Conservation (phyloP, 2,888 invertebrate genomes). For the Pharmacophagus antenor region DNA sequence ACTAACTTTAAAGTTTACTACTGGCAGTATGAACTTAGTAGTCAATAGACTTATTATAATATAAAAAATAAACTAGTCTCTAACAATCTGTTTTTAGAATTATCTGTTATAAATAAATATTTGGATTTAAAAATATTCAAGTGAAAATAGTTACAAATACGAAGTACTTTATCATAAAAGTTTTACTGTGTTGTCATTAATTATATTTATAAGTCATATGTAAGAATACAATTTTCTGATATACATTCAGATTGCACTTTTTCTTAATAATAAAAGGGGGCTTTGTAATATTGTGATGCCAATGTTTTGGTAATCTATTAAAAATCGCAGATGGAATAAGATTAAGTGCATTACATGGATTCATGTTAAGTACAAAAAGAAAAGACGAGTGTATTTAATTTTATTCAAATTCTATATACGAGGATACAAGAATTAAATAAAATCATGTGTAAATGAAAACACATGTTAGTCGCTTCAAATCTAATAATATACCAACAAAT, state of each 20-base stretch:
- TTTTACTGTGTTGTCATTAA: no score
- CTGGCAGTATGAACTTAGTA: no score
- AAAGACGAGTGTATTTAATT: neutral
- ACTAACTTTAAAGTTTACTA: conserved; percentile 37
- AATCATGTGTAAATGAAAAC: conserved; percentile 5
- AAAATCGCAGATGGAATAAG: no score
- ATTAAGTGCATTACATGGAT: neutral
- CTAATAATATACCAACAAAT: conserved; percentile 16
- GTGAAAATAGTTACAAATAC: no score
- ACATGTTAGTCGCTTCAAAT: conserved; percentile 26
- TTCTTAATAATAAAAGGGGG: no score
- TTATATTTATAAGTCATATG: no score
- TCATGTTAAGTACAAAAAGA: neutral
- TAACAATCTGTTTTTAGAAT: neutral
- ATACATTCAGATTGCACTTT: no score
- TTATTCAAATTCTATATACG: neutral
- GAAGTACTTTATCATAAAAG: no score
- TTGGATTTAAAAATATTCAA: neutral
- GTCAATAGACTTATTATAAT: no score
- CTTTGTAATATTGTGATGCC: no score
- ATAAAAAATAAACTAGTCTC: neutral
- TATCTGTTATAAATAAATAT: neutral
- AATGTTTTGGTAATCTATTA: neutral
- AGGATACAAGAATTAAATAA: neutral
- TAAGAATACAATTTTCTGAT: no score